Base-by-base conservation (phyloP, 2,888 invertebrate species). In the Lomographa bimaculata region DNA sequence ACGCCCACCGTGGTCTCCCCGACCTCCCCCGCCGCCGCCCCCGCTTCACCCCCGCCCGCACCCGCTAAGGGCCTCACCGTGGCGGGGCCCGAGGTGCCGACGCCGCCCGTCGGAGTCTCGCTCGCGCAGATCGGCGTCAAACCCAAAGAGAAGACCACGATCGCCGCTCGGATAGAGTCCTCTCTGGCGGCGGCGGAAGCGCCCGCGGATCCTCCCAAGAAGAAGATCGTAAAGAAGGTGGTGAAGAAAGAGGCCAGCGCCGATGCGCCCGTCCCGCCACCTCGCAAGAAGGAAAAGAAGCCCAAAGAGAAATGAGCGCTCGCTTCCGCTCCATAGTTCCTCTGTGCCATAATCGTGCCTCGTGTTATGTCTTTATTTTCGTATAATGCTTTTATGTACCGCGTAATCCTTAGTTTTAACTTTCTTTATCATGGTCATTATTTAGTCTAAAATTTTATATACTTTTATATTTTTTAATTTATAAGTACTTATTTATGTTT, bases 261-360 rank as follows among this genome's bases (percentile, higher is more conserved):
- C 24, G 85, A 82, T 10, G 79, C 81, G 38, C 90, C 90, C 20
- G 89, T 90, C 34, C 90, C 90, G 53, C 90, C 90, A 55, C 90
- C 90, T 50, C 83, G 90, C 51, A 90, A 90, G 73, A 90, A 90
- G 74, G 89, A 87, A 71, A 90, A 90, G 76, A 90, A 90, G 58
- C 90, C 89, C 70, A 89, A 90, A 80, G 85, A 90, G 56, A 81
- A 84, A 69, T 85, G 78, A 85, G 78, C 74, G 72, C 64, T 55
- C 60, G 64, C 69, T 61, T 51, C 62, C 66, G 65, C 71, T 70
- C 66, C 61, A 64, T 63, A 76, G 75, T 83, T 83, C 82, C 81
- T 81, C 79, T 76, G 87, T 86, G 87, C 87, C 87, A 87, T 86
- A 82, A 64, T 63, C 72, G 72, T 72, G 76, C 75, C 64, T 65